phyloP scores from a whole-genome alignment of 2,113 vertebrate genomes.

The Columba janthina region DNA sequence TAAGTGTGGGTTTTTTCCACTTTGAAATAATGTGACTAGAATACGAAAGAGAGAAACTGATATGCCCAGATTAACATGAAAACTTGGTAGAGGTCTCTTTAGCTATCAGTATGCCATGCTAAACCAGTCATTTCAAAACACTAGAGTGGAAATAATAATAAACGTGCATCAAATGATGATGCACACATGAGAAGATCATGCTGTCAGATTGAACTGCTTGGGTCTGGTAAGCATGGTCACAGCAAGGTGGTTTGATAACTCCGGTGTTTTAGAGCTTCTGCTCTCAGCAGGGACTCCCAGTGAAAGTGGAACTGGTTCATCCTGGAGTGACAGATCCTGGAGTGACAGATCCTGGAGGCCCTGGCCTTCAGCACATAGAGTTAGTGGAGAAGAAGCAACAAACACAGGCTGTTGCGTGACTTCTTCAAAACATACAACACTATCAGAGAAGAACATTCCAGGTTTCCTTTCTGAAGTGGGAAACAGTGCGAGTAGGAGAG shows the following conservation, averaged over 20 bases:
- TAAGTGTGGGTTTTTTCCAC: not conserved
- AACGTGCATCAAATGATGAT: not conserved
- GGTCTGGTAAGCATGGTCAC: fast-evolving
- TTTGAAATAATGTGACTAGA: not conserved
- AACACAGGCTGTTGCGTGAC: not conserved
- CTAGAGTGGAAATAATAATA: not conserved
- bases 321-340: not conserved
- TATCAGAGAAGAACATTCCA: not conserved
- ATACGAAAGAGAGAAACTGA: fast-evolving
- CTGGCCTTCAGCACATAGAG: not conserved
- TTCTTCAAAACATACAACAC: not conserved
- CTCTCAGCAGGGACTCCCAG: not conserved
- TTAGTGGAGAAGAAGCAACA: not conserved
- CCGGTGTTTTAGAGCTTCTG: fast-evolving
- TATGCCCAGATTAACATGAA: not conserved
- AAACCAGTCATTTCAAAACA: not conserved
- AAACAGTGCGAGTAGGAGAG: not conserved
- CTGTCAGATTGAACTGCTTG: not conserved
- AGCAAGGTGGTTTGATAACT: not conserved
- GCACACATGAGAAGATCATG: not conserved
- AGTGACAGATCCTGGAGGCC: not conserved
- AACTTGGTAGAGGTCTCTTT: not conserved
- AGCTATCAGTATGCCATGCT: fast-evolving
- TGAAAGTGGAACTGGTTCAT: not conserved
- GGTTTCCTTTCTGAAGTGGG: not conserved